Base-by-base conservation (phyloP, 1,140 invertebrate genomes). In the Arctopsyche grandis region DNA sequence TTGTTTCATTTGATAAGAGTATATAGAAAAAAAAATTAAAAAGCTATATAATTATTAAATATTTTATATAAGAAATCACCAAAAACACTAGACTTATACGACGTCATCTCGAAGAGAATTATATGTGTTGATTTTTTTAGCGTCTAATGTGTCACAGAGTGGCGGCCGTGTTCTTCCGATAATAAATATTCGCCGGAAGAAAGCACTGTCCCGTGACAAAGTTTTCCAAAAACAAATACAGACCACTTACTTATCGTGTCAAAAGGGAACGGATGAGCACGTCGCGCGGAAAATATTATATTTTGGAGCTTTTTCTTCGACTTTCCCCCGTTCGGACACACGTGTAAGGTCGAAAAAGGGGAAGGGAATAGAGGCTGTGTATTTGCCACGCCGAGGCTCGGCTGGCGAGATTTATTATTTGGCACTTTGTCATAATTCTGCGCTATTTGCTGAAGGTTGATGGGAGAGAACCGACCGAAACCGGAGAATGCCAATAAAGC, bases 201-300 rank as follows among this genome's bases (percentile, higher is more conserved):
- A 22, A 74, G 71, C 71, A 56, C 43, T 48, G 71, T 74, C 43
- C 71, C 71, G 71, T 74, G 71, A 74, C 71, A 74, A 58, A 52
- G 24, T 66, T 24, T 66, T 74, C 9, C 24, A 19, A 80, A 76
- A 80, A 80, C 69, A 80, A 80, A 80, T 77, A 80, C 69, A 70
- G 46, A 80, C 79, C 75, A 80, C 79, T 80, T 80, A 80, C 66
- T 80, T 80, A 80, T 71, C 73, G 78, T 80, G 79, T 80, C 79
- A 80, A 76, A 76, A 24, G 60, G 77, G 44, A 79, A 75, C 70
- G 78, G 71, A 75, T 63, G 78, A 66, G 60, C 22, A 52, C 69
- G 63, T 69, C 75, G 21, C 69, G 21, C 19, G 52, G 74, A 77
- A 80, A 44, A 29, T 63, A 77, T 77, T 60, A 70, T 69, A 76